A percentile compares a stretch with the other conserved stretches of the same genome.
Evolutionary conservation across 2,113 vertebrate genomes (phyloP).

Genomic region (Rhinolophus sinicus): DNA sequence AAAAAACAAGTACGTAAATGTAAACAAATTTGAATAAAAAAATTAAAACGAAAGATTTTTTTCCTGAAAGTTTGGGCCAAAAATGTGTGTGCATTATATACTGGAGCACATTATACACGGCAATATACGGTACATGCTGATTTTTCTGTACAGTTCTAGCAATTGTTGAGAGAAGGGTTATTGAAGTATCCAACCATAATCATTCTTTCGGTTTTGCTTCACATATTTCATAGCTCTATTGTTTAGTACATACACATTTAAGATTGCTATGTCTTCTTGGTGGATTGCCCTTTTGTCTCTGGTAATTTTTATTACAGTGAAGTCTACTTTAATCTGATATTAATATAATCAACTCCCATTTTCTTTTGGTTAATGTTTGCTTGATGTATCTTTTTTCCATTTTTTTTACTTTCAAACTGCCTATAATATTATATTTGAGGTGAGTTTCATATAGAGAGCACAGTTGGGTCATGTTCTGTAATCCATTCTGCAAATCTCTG

Average conservation of each 20-base stretch:
- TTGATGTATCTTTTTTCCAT: neutral
- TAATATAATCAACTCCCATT: neutral
- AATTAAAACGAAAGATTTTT: no score
- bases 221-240: neutral
- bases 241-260: neutral
- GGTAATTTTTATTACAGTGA: neutral
- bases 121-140: neutral
- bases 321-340: neutral
- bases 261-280: neutral
- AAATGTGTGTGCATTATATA: no score
- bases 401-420: neutral
- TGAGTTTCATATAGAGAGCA: neutral
- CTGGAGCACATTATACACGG: no score
- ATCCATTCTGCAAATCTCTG: neutral
- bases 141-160: neutral
- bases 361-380: neutral
- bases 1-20: no score
- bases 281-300: neutral
- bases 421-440: neutral
- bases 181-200: neutral
- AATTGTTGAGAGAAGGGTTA: neutral
- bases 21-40: no score
- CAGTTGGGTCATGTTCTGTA: neutral
- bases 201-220: neutral
- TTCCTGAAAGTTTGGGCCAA: no score